Evolutionary conservation across 2,113 vertebrate species (phyloP).

Genomic region (Ia io): DNA sequence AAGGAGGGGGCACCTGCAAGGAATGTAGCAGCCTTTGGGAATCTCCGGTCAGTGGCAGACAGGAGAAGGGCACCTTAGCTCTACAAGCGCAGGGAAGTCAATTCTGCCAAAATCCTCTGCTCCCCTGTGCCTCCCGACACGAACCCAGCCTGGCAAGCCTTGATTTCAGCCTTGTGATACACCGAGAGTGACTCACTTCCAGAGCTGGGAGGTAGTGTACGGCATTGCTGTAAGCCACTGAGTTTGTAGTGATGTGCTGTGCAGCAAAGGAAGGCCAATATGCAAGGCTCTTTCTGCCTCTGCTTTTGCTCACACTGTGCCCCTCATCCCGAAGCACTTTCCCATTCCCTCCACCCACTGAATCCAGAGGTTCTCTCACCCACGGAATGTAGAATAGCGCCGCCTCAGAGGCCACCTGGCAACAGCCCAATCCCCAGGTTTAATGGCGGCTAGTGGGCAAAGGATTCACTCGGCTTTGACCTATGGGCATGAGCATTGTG

Average conservation of each 20-base stretch:
- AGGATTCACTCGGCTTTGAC: neutral
- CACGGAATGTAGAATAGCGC: accelerated
- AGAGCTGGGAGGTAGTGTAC: neutral
- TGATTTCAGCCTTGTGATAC: neutral
- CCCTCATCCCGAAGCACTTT: no score
- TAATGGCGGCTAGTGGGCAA: neutral
- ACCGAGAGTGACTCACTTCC: neutral
- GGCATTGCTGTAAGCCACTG: accelerated
- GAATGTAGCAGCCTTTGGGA: accelerated
- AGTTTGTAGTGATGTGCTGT: neutral
- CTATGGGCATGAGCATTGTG: accelerated
- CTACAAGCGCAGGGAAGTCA: neutral
- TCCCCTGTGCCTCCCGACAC: neutral
- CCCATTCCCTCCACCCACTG: neutral
- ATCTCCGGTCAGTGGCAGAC: neutral
- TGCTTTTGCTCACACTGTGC: neutral
- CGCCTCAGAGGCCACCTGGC: neutral
- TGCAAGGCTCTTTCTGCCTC: neutral
- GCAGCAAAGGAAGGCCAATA: neutral
- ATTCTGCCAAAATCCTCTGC: neutral
- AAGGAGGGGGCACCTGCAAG: neutral
- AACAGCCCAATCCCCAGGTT: neutral
- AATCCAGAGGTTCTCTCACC: neutral
- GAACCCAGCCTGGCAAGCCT: neutral
- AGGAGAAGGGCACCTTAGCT: neutral